Conservation (phyloP, 1,140 invertebrate genomes). For the Trichogramma pretiosum region DNA sequence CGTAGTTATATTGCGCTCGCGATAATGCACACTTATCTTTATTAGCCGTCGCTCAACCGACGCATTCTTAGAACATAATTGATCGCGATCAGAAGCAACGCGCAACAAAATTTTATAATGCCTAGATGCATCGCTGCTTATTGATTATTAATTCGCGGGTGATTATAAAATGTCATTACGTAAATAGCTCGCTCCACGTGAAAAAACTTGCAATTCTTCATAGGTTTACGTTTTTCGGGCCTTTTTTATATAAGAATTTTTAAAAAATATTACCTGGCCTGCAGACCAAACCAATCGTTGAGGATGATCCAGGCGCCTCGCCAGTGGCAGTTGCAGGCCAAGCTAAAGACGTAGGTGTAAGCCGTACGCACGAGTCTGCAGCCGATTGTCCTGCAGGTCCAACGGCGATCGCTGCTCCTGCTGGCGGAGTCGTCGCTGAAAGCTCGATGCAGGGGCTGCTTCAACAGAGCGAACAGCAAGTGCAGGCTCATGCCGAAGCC, state of each 20-base stretch:
- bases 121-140: too few species aligned
- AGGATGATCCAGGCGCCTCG: conserved; percentile 47
- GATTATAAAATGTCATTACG: too few species aligned
- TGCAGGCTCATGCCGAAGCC: conserved; percentile 44
- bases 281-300: not conserved
- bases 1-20: not conserved
- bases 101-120: too few species aligned
- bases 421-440: conserved; percentile 15
- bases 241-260: too few species aligned
- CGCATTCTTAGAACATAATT: not conserved
- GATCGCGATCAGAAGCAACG: not conserved
- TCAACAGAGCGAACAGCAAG: conserved; percentile 40
- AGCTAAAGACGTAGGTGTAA: conserved; percentile 52
- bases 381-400: conserved; percentile 7
- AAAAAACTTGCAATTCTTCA: too few species aligned
- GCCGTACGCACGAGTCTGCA: conserved; percentile 33
- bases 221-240: too few species aligned
- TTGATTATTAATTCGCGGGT: too few species aligned
- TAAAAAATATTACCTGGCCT: conserved; percentile 7
- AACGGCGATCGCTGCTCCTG: too few species aligned
- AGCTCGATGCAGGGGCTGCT: conserved; percentile 25
- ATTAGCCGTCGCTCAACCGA: not conserved
- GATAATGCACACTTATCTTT: not conserved
- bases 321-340: conserved; percentile 54
- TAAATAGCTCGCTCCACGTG: too few species aligned